Evolutionary conservation across 2,113 vertebrate species (phyloP), one percentile per base, ranked within the genome.

Genomic region (Heteronetta atricapilla): DNA sequence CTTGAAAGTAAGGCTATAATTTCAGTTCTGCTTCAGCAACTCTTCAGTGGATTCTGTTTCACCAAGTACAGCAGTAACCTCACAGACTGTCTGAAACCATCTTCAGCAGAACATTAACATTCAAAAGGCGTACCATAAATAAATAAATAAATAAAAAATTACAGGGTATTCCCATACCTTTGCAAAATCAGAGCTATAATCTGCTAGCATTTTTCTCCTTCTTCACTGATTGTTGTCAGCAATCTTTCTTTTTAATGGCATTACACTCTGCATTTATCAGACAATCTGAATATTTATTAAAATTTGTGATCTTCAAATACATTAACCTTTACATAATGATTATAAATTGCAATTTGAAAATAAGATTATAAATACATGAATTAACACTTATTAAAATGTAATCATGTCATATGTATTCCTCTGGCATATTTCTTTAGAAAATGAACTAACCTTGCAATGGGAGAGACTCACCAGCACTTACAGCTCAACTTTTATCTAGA

Each of bases 21-120:
- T 97, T 96, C 95, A 86, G 95, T 95, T 97, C 96, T 98, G 98
- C 93, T 91, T 97, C 93, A 93, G 94, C 90, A 95, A 82, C 78
- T 90, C 87, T 95, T 95, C 94, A 63, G 56, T 79, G 80, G 82
- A 80, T 97, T 90, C 94, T 96, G 92, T 82, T 93, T 95, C 95
- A 75, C 59, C 82, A 88, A 95, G 72, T 92, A 73, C 72, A 96
- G 93, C 94, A 94, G 95, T 36, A n/a, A 10, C 59, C 82, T 80
- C 31, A 13, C 86, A 96, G 90, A 50, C 58, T 72, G 78, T 76
- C 92, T 97, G 95, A 92, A 97, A 97, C 38, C 63, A 64, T 94
- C 93, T 87, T 95, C 87, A 95, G 88, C 69, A 95, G 91, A 94
- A 78, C 66, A 95, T 97, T 97, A 96, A 90, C 88, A 97, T 97